Conservation (phyloP, 1,140 invertebrate genomes). For the Drosophila parvula region DNA sequence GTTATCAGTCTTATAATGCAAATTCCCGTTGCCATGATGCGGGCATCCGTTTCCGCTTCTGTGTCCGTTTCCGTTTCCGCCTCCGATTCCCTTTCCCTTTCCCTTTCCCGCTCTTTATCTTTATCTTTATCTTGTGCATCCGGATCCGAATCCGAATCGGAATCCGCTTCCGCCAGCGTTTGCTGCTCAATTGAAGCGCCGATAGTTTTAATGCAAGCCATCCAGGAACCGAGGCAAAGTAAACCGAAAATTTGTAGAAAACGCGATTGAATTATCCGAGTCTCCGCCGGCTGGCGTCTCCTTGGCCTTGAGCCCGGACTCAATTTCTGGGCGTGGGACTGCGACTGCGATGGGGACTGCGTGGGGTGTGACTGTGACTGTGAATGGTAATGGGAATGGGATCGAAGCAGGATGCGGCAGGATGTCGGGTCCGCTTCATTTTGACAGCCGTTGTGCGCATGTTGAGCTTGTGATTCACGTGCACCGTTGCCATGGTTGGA, state of each 20-base stretch:
- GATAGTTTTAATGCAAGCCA: conserved; percentile 69
- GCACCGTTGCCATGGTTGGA: conserved; percentile 65
- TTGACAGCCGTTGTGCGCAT: conserved; percentile 80
- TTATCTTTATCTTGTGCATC: conserved; percentile 24
- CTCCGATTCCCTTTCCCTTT: conserved; percentile 22
- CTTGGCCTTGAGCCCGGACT: conserved; percentile 34
- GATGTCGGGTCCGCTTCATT: conserved; percentile 63
- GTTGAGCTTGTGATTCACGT: conserved; percentile 70
- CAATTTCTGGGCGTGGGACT: conserved; percentile 25
- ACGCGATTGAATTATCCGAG: conserved; percentile 72
- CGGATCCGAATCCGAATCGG: conserved; percentile 16
- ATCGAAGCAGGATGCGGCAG: conserved; percentile 13
- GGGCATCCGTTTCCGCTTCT: conserved; percentile 46
- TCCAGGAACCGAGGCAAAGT: conserved; percentile 72
- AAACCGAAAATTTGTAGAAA: conserved; percentile 76
- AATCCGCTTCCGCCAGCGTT: conserved; percentile 33
- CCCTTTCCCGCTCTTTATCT: conserved; percentile 13
- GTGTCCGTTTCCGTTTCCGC: conserved; percentile 22
- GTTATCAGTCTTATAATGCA: conserved; percentile 84
- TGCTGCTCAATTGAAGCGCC: conserved; percentile 53
- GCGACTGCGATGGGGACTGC: conserved; percentile 15
- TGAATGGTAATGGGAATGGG: conserved; percentile 2
- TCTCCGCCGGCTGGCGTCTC: conserved; percentile 33
- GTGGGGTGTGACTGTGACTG: neutral
- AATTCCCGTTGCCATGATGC: conserved; percentile 77